Conservation (phyloP, 2,888 invertebrate species). For the Entomobrya multifasciata region DNA sequence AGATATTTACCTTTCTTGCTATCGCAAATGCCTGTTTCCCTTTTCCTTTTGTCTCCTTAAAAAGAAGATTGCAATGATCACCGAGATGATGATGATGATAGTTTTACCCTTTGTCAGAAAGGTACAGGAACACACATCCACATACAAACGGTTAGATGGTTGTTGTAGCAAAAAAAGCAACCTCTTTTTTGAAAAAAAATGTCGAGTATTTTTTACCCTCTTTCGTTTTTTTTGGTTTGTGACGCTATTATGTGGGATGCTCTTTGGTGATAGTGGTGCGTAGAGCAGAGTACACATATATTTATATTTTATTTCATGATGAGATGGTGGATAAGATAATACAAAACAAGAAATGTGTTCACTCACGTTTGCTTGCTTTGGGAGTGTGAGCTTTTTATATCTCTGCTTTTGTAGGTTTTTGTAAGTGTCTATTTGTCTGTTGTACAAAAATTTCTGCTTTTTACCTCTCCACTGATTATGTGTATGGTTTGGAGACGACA, state of each 20-base stretch:
- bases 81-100: background rate
- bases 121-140: background rate
- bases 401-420: no score
- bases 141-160: conserved; percentile 8
- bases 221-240: conserved; percentile 12
- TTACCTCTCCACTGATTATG: no score
- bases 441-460: no score
- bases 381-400: no score
- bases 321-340: conserved; percentile 26
- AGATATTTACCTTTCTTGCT: conserved; percentile 61
- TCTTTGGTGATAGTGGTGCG: conserved; percentile 1
- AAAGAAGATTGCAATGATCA: no score
- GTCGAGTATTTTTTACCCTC: conserved; percentile 25
- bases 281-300: background rate
- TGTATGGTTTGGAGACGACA: no score
- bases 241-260: conserved; percentile 34
- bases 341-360: conserved; percentile 19
- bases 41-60: conserved; percentile 39
- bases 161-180: background rate
- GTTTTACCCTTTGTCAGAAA: conserved; percentile 23
- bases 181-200: background rate
- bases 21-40: conserved; percentile 51
- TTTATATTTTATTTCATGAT: conserved; percentile 21
- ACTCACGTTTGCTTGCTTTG: background rate
- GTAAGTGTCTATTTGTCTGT: no score